phyloP scores from a whole-genome alignment of 1,140 invertebrate genomes.

The Dinothrombium tinctorium region DNA sequence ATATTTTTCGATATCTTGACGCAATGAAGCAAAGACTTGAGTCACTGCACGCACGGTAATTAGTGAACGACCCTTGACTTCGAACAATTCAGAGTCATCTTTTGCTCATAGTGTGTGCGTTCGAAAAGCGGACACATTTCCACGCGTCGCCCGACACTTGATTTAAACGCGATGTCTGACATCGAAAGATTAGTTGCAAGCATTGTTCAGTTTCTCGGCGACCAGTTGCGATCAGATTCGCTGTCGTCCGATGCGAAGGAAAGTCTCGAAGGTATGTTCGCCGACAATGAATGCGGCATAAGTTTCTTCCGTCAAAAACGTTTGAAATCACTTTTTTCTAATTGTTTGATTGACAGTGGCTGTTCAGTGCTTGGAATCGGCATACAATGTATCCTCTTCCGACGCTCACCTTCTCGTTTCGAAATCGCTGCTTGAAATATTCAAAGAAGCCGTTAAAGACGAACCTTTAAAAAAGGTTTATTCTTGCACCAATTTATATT shows the following conservation, averaged over 20 bases:
- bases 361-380: constrained; percentile 58
- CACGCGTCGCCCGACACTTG: no score
- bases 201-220: constrained; percentile 22
- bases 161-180: no score
- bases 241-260: constrained; percentile 37
- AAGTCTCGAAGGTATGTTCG: constrained; percentile 40
- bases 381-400: constrained; percentile 32
- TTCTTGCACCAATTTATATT: no score
- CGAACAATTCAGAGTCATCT: no score
- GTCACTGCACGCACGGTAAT: no score
- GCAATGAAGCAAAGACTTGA: no score
- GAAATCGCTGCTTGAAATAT: constrained; percentile 17
- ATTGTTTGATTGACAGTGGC: constrained; percentile 27
- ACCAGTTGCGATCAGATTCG: constrained; percentile 18
- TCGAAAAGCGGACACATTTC: no score
- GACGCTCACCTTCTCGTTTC: constrained; percentile 18
- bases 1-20: no score
- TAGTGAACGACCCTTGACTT: no score
- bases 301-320: no score
- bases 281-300: no score
- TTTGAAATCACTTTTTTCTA: background rate
- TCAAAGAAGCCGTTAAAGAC: constrained; percentile 14
- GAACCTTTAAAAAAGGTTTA: constrained; percentile 9
- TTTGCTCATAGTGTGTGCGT: no score
- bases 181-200: constrained; percentile 21